phyloP scores from a whole-genome alignment of 2,888 invertebrate species.

The Smittia aterrima region DNA sequence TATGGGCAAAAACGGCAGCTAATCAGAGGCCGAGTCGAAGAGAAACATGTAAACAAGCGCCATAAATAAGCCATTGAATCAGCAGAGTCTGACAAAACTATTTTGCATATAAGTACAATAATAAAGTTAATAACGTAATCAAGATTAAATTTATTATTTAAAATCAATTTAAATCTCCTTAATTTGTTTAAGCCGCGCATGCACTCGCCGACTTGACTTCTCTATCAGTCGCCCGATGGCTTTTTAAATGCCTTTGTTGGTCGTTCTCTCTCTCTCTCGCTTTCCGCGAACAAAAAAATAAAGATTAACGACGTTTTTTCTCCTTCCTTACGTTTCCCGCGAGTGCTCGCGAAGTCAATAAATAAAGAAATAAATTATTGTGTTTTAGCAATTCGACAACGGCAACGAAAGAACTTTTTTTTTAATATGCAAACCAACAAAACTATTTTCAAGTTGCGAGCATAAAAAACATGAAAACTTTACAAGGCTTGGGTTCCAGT shows the following conservation, averaged over 20 bases:
- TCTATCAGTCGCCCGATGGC: constrained; percentile 18
- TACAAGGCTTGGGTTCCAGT: not conserved
- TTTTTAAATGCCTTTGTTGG: not conserved
- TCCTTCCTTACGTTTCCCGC: not conserved
- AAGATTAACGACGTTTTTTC: constrained; percentile 31
- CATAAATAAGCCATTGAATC: constrained; percentile 6
- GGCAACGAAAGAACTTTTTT: too few species aligned
- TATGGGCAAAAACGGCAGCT: not conserved
- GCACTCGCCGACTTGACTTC: constrained; percentile 20
- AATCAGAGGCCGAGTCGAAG: not conserved
- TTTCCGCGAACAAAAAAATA: not conserved
- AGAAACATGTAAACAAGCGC: constrained; percentile 1
- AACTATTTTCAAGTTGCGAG: not conserved
- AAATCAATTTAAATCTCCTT: constrained; percentile 42
- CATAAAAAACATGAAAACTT: not conserved
- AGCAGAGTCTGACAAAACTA: constrained; percentile 10
- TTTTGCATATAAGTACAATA: constrained; percentile 15
- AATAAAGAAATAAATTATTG: constrained; percentile 39
- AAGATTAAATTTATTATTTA: constrained; percentile 41
- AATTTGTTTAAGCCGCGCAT: constrained; percentile 39
- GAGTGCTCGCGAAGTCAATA: constrained; percentile 15
- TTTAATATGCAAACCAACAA: too few species aligned
- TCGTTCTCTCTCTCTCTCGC: too few species aligned
- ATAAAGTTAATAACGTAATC: constrained; percentile 41
- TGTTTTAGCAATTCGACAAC: constrained; percentile 32